These are phyloP conservation scores for Apteryx mantelli DNA, from an alignment of 2,113 vertebrate genomes.

Conservation along the genomic window DNA sequence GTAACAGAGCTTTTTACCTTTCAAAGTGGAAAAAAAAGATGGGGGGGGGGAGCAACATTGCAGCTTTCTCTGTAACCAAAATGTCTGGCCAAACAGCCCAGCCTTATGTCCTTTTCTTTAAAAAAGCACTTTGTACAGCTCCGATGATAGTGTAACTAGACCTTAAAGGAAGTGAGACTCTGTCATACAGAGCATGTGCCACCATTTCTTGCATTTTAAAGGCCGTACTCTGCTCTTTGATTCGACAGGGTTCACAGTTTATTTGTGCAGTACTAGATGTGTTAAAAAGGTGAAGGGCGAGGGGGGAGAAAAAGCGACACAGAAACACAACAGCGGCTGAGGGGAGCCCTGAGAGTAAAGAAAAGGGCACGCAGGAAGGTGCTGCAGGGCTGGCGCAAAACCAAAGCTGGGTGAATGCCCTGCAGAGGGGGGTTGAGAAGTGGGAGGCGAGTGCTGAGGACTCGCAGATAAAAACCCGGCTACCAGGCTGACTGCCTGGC, in stretches of 20 bases:
- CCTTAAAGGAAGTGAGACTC: not conserved
- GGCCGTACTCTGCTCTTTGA: not conserved
- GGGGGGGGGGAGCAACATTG: not conserved
- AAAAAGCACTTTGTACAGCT: not conserved
- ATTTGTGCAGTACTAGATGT: conserved; percentile 6
- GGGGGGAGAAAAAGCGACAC: not conserved
- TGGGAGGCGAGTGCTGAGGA: not conserved
- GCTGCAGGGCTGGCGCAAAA: not conserved
- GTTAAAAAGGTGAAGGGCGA: not conserved
- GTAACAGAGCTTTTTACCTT: not conserved
- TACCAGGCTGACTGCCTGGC: not conserved
- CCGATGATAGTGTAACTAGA: not conserved
- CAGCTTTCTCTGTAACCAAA: not conserved
- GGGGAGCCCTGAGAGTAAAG: not conserved
- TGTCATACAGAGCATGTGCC: not conserved
- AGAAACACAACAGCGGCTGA: not conserved
- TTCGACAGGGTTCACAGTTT: not conserved
- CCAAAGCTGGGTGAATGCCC: not conserved
- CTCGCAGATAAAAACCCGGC: not conserved
- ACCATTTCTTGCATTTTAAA: not conserved
- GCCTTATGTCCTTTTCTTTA: not conserved
- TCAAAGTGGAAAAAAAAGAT: not conserved
- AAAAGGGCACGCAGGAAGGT: fast-evolving
- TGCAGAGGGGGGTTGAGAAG: not conserved
- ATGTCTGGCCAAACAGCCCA: not conserved